A percentile compares a stretch with the other conserved stretches of the same genome.
Conservation (phyloP, 2,888 invertebrate species). For the Ornithoptera alexandrae region DNA sequence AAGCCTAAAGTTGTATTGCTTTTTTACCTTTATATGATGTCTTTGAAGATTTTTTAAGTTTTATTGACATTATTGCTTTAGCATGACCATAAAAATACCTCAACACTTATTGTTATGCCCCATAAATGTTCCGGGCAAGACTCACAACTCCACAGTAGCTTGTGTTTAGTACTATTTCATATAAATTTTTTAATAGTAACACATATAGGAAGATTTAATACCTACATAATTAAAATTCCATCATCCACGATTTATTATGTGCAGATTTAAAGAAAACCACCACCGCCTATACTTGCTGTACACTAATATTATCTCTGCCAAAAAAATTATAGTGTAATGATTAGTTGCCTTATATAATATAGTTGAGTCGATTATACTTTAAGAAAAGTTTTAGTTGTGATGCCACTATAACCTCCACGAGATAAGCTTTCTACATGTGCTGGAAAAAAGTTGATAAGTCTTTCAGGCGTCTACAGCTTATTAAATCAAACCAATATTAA, state of each 20-base stretch:
- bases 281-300: constrained; percentile 73
- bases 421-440: no score
- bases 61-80: no score
- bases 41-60: no score
- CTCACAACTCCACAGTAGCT: not conserved
- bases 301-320: constrained; percentile 52
- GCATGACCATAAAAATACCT: not conserved
- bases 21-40: no score
- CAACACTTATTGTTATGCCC: not conserved
- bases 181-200: not conserved
- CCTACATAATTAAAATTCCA: constrained; percentile 34
- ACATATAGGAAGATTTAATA: constrained; percentile 17
- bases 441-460: no score
- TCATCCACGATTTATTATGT: constrained; percentile 55
- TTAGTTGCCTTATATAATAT: constrained; percentile 2
- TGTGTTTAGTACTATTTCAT: not conserved
- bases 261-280: constrained; percentile 57
- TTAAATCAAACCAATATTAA: no score
- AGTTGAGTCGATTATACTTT: not conserved
- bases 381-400: no score
- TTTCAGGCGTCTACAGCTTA: no score
- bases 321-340: constrained; percentile 39
- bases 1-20: no score
- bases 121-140: not conserved
- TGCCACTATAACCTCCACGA: no score